Base-by-base conservation (phyloP, 2,888 invertebrate genomes). In the Cephus runcator region DNA sequence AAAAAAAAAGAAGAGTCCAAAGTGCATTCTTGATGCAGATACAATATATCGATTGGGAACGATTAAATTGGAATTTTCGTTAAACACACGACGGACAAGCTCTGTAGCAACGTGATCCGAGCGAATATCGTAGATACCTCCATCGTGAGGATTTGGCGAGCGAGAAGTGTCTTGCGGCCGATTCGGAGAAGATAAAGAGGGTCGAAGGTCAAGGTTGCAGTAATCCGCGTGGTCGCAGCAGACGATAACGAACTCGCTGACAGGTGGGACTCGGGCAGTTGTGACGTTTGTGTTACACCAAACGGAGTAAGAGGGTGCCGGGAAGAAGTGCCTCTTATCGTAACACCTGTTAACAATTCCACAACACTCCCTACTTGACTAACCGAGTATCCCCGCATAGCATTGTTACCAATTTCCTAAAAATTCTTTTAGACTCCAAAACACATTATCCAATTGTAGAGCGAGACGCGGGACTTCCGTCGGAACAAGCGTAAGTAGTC, bases 201-300 rank as follows among this genome's bases (percentile, higher is more conserved):
- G 94, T 91, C 92, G 93, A 92, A 96, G 93, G 87, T 94, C 93
- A 89, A 92, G 93, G 93, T 96, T 96, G 94, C 96, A 96, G 94
- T 94, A 95, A 91, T 93, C 92, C 92, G 93, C 93, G 90, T 95
- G 93, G 91, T 95, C 94, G 94, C 97, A 97, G 95, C 96, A 97
- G 91, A 94, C 93, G 93, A 96, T 94, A 92, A 94, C 94, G 93
- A 95, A 95, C 90, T 94, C 94, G 93, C 95, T 94, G 92, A 85
- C 88, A 78, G 85, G 88, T 81, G 87, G 87, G 83, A 87, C 87
- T 85, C 85, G 86, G 56, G 86, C 86, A 56, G 87, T 88, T 79
- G 85, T 88, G 75, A 34, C 6, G 82, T 88, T 88, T 82, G 85
- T 84, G 82, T 81, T 86, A 86, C 91, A 91, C 91, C 90, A 91